phyloP scores from a whole-genome alignment of 2,888 invertebrate species.

The Mythimna pallens region DNA sequence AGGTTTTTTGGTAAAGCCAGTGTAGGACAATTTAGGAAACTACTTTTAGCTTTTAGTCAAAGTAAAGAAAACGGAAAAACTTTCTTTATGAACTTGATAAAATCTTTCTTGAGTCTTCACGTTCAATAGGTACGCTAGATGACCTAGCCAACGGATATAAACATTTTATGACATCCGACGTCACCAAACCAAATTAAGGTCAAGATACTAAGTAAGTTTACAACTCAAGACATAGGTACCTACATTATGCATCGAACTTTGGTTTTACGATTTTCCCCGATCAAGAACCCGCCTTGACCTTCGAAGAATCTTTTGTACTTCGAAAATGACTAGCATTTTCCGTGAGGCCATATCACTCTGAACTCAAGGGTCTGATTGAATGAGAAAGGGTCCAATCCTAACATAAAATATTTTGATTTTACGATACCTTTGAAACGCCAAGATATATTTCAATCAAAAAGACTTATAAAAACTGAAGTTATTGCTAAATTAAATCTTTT shows the following conservation, averaged over 20 bases:
- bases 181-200: not conserved
- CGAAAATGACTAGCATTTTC: conserved; percentile 38
- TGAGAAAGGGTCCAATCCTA: conserved; percentile 41
- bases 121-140: not conserved
- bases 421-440: conserved; percentile 24
- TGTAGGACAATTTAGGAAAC: not conserved
- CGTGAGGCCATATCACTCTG: conserved; percentile 28
- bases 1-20: not conserved
- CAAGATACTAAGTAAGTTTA: conserved; percentile 7
- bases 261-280: conserved; percentile 37
- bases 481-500: not conserved
- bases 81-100: not conserved
- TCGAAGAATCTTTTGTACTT: conserved; percentile 49
- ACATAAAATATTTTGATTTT: conserved; percentile 45
- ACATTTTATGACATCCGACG: not conserved
- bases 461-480: conserved; percentile 4
- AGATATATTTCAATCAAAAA: conserved; percentile 23
- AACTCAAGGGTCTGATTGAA: conserved; percentile 49
- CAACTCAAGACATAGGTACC: conserved; percentile 8
- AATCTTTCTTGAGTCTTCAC: not conserved
- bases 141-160: not conserved
- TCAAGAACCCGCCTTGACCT: conserved; percentile 38
- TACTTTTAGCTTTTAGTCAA: not conserved
- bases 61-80: not conserved
- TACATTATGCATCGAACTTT: conserved; percentile 38